phyloP scores from a whole-genome alignment of 2,888 invertebrate species.

The Scotopteryx bipunctaria region DNA sequence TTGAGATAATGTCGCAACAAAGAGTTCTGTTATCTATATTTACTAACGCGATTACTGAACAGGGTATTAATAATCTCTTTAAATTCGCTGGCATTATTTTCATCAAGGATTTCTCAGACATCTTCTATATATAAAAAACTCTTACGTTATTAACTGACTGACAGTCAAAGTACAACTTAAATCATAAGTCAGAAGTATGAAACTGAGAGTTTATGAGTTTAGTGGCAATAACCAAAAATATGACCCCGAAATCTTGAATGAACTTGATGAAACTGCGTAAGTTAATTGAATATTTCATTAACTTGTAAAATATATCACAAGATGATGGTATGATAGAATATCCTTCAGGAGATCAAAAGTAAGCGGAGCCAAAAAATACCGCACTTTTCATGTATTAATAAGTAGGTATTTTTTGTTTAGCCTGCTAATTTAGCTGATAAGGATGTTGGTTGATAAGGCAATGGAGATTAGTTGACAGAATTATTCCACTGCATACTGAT shows the following conservation, averaged over 20 bases:
- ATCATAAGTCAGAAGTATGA: no score
- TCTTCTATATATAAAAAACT: not conserved
- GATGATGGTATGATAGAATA: no score
- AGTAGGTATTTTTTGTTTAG: conserved; percentile 7
- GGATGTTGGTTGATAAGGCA: conserved; percentile 69
- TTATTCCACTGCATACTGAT: conserved; percentile 61
- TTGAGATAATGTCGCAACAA: conserved; percentile 58
- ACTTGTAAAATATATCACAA: no score
- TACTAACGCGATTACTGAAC: conserved; percentile 50
- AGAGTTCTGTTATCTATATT: conserved; percentile 73
- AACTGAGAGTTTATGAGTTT: no score
- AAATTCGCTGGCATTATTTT: conserved; percentile 24
- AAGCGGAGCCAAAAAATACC: no score
- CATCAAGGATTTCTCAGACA: conserved; percentile 9
- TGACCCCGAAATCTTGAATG: no score
- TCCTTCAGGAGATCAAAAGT: no score
- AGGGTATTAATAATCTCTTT: conserved; percentile 27
- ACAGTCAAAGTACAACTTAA: not conserved
- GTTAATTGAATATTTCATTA: no score
- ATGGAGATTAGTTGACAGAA: conserved; percentile 70
- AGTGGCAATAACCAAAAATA: no score
- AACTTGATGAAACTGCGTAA: no score
- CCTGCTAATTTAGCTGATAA: conserved; percentile 46
- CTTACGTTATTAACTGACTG: not conserved
- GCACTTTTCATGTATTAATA: not conserved